These are phyloP conservation scores for Prosopocoilus inquinatus DNA, from an alignment of 2,888 invertebrate genomes.

Conservation along the genomic window DNA sequence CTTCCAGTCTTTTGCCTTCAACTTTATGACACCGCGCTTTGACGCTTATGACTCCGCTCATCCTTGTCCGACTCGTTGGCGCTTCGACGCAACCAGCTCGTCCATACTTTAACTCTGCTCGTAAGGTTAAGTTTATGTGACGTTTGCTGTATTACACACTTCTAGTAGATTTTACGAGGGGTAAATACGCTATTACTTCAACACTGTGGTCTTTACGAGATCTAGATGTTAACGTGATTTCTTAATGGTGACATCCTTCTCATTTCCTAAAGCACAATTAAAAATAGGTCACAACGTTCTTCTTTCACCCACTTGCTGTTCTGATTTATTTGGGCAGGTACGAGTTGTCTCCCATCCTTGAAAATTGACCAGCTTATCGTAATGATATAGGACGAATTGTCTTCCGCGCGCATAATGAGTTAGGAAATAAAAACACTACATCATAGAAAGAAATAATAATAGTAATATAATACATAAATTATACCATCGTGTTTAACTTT, in stretches of 20 bases:
- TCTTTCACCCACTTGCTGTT: too few relatives aligned
- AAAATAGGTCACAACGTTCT: too few relatives aligned
- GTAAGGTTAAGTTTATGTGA: constrained; percentile 50
- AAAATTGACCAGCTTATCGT: too few relatives aligned
- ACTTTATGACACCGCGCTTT: constrained; percentile 50
- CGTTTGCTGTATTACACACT: constrained; percentile 52
- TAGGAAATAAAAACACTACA: too few relatives aligned
- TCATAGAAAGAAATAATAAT: too few relatives aligned
- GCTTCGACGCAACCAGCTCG: constrained; percentile 27
- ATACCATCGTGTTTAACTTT: too few relatives aligned
- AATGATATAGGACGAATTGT: too few relatives aligned
- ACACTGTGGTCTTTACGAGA: constrained; percentile 47
- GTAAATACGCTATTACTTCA: constrained; percentile 51
- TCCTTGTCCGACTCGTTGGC: constrained; percentile 38
- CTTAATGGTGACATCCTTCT: constrained; percentile 42
- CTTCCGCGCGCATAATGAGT: too few relatives aligned
- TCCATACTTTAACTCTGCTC: constrained; percentile 36
- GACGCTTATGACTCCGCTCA: constrained; percentile 48
- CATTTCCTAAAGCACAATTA: constrained; percentile 28
- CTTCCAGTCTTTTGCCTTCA: constrained; percentile 39
- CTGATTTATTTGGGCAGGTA: too few relatives aligned
- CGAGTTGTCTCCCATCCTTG: too few relatives aligned
- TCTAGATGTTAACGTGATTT: constrained; percentile 48
- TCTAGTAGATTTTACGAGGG: constrained; percentile 51
- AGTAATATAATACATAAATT: too few relatives aligned